These are phyloP conservation scores for Picathartes gymnocephalus DNA, from an alignment of 2,113 vertebrate genomes.

Conservation along the genomic window DNA sequence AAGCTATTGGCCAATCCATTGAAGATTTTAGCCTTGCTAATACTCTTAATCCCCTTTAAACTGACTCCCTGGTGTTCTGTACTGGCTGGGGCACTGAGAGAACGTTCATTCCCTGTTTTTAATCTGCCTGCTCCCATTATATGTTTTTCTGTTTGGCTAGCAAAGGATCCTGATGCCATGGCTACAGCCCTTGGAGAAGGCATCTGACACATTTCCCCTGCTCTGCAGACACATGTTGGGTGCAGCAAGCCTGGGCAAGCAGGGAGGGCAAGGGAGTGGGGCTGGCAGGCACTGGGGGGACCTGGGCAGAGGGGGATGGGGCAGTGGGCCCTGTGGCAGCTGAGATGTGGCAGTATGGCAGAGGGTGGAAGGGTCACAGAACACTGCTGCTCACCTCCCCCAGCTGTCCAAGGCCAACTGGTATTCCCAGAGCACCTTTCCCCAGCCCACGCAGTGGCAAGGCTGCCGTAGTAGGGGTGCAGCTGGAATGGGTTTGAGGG, in stretches of 20 bases:
- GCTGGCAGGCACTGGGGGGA: not conserved
- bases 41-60: conserved; percentile 19
- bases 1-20: not conserved
- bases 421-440: not conserved
- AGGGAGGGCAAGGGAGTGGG: not conserved
- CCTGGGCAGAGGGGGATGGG: not conserved
- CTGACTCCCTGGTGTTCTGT: conserved; percentile 3
- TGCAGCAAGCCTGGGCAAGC: not conserved
- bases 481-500: not conserved
- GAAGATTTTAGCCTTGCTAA: conserved; percentile 10
- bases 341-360: fast-evolving
- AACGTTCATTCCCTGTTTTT: not conserved
- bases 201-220: not conserved
- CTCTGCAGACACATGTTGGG: not conserved
- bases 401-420: not conserved
- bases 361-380: not conserved
- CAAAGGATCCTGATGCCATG: conserved; percentile 13
- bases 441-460: not conserved
- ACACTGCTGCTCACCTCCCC: not conserved
- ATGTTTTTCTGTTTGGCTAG: conserved; percentile 33
- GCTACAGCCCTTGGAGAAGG: not conserved
- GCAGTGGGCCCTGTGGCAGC: not conserved
- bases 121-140: not conserved
- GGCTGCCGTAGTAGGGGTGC: not conserved
- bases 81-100: not conserved